phyloP scores from a whole-genome alignment of 1,140 invertebrate species.

The Drosophila arawakana region DNA sequence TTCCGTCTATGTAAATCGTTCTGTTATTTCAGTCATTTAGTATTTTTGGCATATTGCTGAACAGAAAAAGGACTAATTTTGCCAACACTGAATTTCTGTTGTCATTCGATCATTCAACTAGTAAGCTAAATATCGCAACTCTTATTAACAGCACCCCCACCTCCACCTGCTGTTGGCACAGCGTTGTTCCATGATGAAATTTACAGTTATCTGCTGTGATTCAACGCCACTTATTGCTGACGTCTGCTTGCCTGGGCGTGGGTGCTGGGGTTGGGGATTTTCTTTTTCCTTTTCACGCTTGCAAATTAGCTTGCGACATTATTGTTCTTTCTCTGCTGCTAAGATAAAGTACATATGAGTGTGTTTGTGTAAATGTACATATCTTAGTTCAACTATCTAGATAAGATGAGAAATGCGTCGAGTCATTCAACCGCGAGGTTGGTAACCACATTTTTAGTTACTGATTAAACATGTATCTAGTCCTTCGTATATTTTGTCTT shows the following conservation, averaged over 20 bases:
- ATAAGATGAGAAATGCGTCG: constrained; percentile 22
- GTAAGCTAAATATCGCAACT: background rate
- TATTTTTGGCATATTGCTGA: background rate
- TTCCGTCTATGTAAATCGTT: background rate
- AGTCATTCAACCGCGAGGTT: constrained; percentile 16
- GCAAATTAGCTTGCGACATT: constrained; percentile 9
- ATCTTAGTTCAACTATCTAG: constrained; percentile 18
- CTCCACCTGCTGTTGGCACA: background rate
- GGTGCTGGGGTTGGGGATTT: background rate
- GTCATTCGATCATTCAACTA: too few species aligned
- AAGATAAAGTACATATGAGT: background rate
- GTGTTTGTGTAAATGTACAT: background rate
- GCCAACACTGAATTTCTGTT: too few species aligned
- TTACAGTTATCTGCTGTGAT: constrained; percentile 15
- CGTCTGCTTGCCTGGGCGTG: background rate
- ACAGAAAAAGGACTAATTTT: too few species aligned
- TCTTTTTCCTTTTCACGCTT: background rate
- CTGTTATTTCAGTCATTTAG: too few species aligned
- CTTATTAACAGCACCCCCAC: background rate
- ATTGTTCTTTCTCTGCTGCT: background rate
- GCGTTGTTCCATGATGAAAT: constrained; percentile 4
- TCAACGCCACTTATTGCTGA: constrained; percentile 5
- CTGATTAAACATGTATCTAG: background rate
- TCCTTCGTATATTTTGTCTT: background rate
- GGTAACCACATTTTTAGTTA: background rate